Conservation (phyloP, 2,888 invertebrate species). For the Acanthacorydalis orientalis region DNA sequence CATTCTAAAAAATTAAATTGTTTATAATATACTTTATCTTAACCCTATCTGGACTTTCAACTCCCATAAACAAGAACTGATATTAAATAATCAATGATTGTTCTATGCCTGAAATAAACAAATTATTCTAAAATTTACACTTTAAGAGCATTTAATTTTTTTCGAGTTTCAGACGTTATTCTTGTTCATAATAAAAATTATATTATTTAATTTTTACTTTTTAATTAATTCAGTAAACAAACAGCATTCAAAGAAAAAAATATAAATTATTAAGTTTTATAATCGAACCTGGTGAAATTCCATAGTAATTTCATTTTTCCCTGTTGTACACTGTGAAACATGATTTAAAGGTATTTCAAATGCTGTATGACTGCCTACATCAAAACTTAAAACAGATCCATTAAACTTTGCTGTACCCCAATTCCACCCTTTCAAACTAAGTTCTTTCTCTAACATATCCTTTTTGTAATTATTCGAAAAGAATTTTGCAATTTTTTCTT, state of each 20-base stretch:
- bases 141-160: too few species aligned
- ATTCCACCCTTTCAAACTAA: slow-evolving; percentile 96
- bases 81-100: too few species aligned
- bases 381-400: slow-evolving; percentile 72
- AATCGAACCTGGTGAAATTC: slow-evolving; percentile 80
- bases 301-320: slow-evolving; percentile 95
- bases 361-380: slow-evolving; percentile 65
- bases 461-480: slow-evolving; percentile 68
- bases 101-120: too few species aligned
- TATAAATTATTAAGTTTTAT: neutral
- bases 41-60: too few species aligned
- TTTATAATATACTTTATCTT: too few species aligned
- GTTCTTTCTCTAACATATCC: slow-evolving; percentile 78
- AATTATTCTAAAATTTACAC: too few species aligned
- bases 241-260: too few species aligned
- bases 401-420: slow-evolving; percentile 94
- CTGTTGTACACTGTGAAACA: slow-evolving; percentile 89
- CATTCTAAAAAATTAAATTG: slow-evolving; percentile 50
- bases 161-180: too few species aligned
- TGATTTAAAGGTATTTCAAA: slow-evolving; percentile 94
- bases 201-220: too few species aligned
- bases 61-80: too few species aligned
- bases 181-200: too few species aligned
- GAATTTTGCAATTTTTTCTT: slow-evolving; percentile 84
- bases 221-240: too few species aligned